Percentiles rank a stretch among this genome's conserved stretches.
Conservation (phyloP, 2,888 invertebrate genomes). For the Cryptocephalus moraei region DNA sequence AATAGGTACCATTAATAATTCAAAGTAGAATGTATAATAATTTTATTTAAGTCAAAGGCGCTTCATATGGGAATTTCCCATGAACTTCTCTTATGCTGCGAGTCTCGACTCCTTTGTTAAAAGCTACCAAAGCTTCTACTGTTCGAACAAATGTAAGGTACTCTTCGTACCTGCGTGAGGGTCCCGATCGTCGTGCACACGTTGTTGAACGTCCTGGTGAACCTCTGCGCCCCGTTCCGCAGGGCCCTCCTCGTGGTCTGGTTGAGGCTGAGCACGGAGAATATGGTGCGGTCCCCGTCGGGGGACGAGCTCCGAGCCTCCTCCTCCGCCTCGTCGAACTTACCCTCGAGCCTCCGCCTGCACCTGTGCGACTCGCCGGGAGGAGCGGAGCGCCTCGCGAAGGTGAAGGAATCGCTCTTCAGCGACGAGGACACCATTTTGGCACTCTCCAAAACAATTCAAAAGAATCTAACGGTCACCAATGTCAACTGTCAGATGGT, state of each 20-base stretch:
- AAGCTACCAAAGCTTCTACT: background rate
- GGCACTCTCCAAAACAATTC: too few species aligned
- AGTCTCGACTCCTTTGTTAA: too few species aligned
- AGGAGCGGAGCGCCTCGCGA: conserved; percentile 22
- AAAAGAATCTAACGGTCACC: too few species aligned
- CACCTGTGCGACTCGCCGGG: conserved; percentile 24
- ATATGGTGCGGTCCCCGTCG: conserved; percentile 25
- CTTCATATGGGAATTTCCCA: too few species aligned
- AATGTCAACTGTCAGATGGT: too few species aligned
- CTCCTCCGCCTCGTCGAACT: conserved; percentile 23
- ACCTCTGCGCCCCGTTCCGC: conserved; percentile 56
- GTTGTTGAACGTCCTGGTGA: conserved; percentile 54
- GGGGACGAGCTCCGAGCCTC: conserved; percentile 5
- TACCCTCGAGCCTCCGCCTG: conserved; percentile 30
- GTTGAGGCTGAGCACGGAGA: conserved; percentile 42
- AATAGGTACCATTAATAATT: background rate
- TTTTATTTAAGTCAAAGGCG: too few species aligned
- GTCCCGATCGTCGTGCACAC: conserved; percentile 56
- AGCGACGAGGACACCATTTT: too few species aligned
- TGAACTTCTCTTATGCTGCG: too few species aligned
- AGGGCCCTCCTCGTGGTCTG: conserved; percentile 52
- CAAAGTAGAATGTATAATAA: background rate
- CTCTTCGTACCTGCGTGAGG: conserved; percentile 56
- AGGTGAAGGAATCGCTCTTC: conserved; percentile 6
- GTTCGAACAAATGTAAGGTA: background rate